Evolutionary conservation across 2,797 vertebrate genomes (phyloP), one percentile per base, ranked within the genome.

Genomic region (Fistularia commersonii): DNA sequence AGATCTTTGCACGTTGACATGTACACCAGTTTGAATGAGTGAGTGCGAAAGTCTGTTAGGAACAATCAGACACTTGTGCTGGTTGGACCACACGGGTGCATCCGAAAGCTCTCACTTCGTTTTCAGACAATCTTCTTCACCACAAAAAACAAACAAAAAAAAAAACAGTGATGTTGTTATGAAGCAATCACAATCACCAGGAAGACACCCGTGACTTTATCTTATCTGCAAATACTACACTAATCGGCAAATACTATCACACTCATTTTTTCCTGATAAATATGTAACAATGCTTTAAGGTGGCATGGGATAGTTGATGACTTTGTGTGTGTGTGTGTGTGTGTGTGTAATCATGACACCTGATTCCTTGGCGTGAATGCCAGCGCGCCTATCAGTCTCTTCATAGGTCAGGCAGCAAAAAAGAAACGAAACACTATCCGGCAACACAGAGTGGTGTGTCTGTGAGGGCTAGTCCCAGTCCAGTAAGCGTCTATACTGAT

Each of bases 361-460:
- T 0, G 76, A 85, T 61, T 65, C 63, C 60, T 54, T 7, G 6
- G 42, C 31, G 55, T 38, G 50, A 41, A 41, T 40, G 50, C 69
- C 51, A 57, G 67, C 58, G 39, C 39, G 61, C 50, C 44, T 32
- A 45, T 34, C 2, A 3, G 52, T n/a, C n/a, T n/a, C n/a, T n/a
- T n/a, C n/a, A 44, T 54, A 46, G 69, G 62, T 71, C 45, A 64
- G 56, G 34, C 44, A 48, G 60, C 10, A 67, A 60, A 52, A 56
- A n/a, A n/a, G n/a, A n/a, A n/a, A n/a, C 56, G 76, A 82, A 83
- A 81, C 65, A 55, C 59, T 45, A 76, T 47, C 45, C 11, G 6
- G 15, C n/a, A 10, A 31, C 46, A 44, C 35, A 45, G 14, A 53
- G 34, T 42, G n/a, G 43, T 6, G 8, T 11, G 33, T 5, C n/a